These are phyloP conservation scores for Otolemur garnettii DNA, from an alignment of 2,113 vertebrate genomes.

Conservation along the genomic window DNA sequence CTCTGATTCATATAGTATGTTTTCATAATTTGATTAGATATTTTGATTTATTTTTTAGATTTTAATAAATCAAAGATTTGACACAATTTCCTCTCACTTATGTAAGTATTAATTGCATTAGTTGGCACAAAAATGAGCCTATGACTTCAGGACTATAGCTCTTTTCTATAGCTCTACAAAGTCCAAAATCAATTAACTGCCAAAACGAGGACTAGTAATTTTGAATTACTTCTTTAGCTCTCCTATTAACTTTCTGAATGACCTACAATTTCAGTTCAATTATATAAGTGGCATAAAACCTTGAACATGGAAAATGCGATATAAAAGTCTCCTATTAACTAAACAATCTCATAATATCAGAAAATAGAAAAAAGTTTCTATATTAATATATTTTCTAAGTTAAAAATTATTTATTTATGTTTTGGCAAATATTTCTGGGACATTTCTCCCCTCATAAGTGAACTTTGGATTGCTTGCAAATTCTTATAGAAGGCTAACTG, in stretches of 20 bases:
- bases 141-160: not conserved
- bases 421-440: not conserved
- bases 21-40: not conserved
- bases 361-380: not conserved
- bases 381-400: not conserved
- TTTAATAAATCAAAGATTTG: not conserved
- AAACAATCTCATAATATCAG: not conserved
- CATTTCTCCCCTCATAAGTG: not conserved
- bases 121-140: not conserved
- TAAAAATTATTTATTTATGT: not conserved
- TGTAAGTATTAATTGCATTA: not conserved
- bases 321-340: not conserved
- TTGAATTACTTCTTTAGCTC: not conserved
- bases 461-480: not conserved
- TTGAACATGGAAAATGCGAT: slow-evolving; percentile 13
- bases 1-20: not conserved
- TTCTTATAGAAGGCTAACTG: not conserved
- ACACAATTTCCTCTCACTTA: not conserved
- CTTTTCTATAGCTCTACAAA: not conserved
- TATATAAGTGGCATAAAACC: not conserved
- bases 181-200: not conserved
- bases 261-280: slow-evolving; percentile 34
- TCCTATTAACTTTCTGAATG: not conserved
- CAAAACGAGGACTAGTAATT: not conserved
- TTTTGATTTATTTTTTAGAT: slow-evolving; percentile 7